A percentile compares a stretch with the other conserved stretches of the same genome.
These are phyloP conservation scores for Apogon talboti DNA, from an alignment of 2,797 vertebrate genomes.

Conservation along the genomic window DNA sequence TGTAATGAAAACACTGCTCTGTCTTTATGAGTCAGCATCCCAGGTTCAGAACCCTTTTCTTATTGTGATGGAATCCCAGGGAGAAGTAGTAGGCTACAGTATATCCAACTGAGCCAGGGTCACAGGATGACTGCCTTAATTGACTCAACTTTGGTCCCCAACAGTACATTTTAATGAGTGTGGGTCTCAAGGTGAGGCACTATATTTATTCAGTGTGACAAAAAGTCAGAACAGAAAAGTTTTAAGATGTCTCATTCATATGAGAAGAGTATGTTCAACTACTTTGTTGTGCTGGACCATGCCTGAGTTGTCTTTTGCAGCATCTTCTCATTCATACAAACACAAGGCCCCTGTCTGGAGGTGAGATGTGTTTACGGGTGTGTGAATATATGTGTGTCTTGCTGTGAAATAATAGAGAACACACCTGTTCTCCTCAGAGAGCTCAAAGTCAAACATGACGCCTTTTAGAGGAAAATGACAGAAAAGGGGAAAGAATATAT, in stretches of 20 bases:
- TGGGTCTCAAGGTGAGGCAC: slow-evolving; percentile 62
- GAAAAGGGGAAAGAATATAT: slow-evolving; percentile 18
- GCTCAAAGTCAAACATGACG: slow-evolving; percentile 60
- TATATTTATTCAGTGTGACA: slow-evolving; percentile 65
- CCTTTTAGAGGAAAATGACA: slow-evolving; percentile 46
- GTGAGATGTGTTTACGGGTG: slow-evolving; percentile 31
- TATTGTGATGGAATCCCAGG: slow-evolving; percentile 28
- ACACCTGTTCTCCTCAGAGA: slow-evolving; percentile 65
- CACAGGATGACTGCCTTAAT: slow-evolving; percentile 56
- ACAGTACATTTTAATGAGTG: slow-evolving; percentile 66
- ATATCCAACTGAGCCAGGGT: slow-evolving; percentile 5
- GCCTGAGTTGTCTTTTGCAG: slow-evolving; percentile 33
- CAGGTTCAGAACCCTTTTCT: slow-evolving; percentile 18
- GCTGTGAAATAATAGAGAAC: slow-evolving; percentile 47
- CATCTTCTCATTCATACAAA: slow-evolving; percentile 44
- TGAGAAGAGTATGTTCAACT: slow-evolving; percentile 48
- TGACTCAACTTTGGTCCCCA: slow-evolving; percentile 61
- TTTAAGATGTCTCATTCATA: slow-evolving; percentile 51
- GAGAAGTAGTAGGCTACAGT: slow-evolving; percentile 6
- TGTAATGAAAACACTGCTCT: too few species aligned
- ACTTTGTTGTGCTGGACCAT: slow-evolving; percentile 46
- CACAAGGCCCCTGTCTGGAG: slow-evolving; percentile 44
- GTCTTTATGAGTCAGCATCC: not conserved
- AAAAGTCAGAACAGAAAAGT: slow-evolving; percentile 24
- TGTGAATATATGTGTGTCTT: slow-evolving; percentile 9